A percentile compares a stretch with the other conserved stretches of the same genome.
These are phyloP conservation scores for Peromyscus leucopus DNA, from an alignment of 2,113 vertebrate species.

Conservation along the genomic window DNA sequence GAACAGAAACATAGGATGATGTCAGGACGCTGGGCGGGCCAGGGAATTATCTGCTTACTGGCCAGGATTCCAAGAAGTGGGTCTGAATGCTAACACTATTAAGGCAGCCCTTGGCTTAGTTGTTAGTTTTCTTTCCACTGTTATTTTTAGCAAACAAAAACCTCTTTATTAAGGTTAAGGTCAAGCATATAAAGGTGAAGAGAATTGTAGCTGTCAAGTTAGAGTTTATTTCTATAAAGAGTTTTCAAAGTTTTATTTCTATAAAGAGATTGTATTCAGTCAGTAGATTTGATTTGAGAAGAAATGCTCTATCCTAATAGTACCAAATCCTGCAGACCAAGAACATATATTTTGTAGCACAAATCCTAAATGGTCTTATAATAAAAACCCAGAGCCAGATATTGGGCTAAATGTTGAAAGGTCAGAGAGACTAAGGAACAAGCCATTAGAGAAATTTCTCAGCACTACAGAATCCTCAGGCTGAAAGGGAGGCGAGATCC, in stretches of 20 bases:
- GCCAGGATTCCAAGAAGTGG: too few species aligned
- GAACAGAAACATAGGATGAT: too few species aligned
- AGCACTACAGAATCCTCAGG: too few species aligned
- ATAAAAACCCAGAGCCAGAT: too few species aligned
- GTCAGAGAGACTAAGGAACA: too few species aligned
- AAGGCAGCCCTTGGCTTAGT: background rate
- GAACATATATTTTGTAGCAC: background rate
- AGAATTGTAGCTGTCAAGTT: background rate
- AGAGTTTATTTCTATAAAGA: background rate
- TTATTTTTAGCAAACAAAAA: constrained; percentile 12
- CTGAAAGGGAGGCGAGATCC: too few species aligned
- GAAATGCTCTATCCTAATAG: background rate
- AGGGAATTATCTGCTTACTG: too few species aligned
- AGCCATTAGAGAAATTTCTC: too few species aligned
- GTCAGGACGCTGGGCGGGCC: too few species aligned
- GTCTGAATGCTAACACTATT: background rate
- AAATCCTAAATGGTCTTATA: too few species aligned
- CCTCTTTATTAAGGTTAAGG: constrained; percentile 23
- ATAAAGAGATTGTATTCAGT: background rate
- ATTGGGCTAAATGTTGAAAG: too few species aligned
- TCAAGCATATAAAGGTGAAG: constrained; percentile 35
- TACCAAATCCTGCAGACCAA: background rate
- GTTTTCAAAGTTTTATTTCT: background rate
- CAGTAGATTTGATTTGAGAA: background rate
- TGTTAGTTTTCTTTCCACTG: background rate